Base-by-base conservation (phyloP, 64 coral and sea anemone species). In the Pocillopora verrucosa region DNA sequence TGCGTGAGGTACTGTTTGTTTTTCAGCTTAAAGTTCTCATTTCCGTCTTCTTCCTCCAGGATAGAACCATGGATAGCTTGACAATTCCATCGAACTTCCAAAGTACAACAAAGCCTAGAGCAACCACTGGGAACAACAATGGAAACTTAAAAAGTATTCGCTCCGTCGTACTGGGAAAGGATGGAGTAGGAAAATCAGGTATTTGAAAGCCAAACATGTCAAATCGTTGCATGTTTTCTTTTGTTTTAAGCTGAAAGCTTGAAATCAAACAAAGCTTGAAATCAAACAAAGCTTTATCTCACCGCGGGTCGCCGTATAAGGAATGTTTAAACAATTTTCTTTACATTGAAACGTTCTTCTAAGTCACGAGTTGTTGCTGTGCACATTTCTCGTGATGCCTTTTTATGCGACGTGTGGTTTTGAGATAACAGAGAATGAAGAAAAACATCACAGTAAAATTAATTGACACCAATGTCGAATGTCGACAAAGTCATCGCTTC, bases 121-220 rank as follows among this genome's bases (percentile, higher is more conserved):
- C 64, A 22, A 13, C 72, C 2, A 51, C 17, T 56, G 82, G 51
- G 26, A 85, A 57, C 82, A 85, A 13, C 65, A 72, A 17, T 5
- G 16, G 63, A 2, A 70, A 85, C 82, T 72, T 85, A 22, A 85
- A 72, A 58, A 85, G 38, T 38, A 69, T 85, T 58, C 82, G 82
- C 37, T 85, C 82, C 3, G 82, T 85, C 26, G 82, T 85, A 26
- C 70, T 85, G 20, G 82, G 82, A 85, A 85, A 85, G 17, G 82
- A 85, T 13, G 82, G 82, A 19, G 82, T 85, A 45, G 82, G 82
- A 85, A 85, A 85, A 72, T 85, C 82, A 72, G 82, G 82, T 85
- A 85, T 58, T 61, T 19, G 59, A 83, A 83, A 67, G 4, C 13
- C 62, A 83, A 83, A 51, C 61, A 83, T 83, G 34, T 61, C 61